These are phyloP conservation scores for Andrena praecox DNA, from an alignment of 2,888 invertebrate genomes.

Conservation along the genomic window DNA sequence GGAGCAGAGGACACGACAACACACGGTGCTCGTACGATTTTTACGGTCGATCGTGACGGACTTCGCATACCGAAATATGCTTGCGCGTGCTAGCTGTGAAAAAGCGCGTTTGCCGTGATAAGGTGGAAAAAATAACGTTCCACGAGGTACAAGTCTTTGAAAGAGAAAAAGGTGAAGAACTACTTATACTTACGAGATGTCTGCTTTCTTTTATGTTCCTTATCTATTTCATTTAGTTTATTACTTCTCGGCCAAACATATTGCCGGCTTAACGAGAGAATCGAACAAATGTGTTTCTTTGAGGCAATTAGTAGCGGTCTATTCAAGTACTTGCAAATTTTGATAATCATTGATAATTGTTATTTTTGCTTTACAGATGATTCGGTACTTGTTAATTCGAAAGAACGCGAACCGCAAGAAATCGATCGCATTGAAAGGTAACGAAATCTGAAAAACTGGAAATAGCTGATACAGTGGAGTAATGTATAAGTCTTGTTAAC, in stretches of 20 bases:
- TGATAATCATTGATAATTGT: conserved; percentile 18
- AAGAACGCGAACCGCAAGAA: conserved; percentile 16
- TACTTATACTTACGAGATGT: conserved; percentile 36
- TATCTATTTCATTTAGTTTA: too few species aligned
- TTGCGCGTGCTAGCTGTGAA: conserved; percentile 45
- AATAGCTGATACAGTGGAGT: conserved; percentile 7
- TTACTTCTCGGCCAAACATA: conserved; percentile 5
- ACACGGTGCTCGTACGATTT: conserved; percentile 58
- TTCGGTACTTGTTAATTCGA: conserved; percentile 18
- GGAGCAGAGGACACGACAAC: conserved; percentile 47
- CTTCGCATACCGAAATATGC: conserved; percentile 43
- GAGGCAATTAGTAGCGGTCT: neutral
- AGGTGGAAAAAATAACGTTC: conserved; percentile 49
- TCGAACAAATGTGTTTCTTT: conserved; percentile 9
- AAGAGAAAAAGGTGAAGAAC: conserved; percentile 30
- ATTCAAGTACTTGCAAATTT: neutral
- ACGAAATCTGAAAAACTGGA: conserved; percentile 14
- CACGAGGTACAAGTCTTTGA: conserved; percentile 28
- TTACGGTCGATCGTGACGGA: conserved; percentile 47
- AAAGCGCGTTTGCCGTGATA: conserved; percentile 49
- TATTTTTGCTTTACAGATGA: conserved; percentile 35
- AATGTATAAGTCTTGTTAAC: conserved; percentile 11
- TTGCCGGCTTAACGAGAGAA: conserved; percentile 38
- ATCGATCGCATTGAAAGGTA: neutral
- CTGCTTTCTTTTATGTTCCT: conserved; percentile 7